These are phyloP conservation scores for Macropis europaea DNA, from an alignment of 2,888 invertebrate genomes.

Conservation along the genomic window DNA sequence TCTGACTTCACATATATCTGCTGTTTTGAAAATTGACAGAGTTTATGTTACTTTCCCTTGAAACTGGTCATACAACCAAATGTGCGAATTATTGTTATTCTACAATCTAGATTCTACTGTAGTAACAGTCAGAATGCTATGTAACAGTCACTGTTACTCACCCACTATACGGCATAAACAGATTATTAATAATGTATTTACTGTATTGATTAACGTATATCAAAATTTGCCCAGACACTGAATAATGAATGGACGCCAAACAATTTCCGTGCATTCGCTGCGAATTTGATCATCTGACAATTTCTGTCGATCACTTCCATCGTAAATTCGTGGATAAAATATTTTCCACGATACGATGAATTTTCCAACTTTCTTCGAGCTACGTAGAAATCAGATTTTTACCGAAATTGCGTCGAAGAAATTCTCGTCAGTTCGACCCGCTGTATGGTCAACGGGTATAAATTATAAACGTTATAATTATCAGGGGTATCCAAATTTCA, in stretches of 20 bases:
- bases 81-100: no score
- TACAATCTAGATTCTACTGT: no score
- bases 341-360: no score
- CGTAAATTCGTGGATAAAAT: neutral
- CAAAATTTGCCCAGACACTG: slow-evolving; percentile 20
- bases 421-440: neutral
- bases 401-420: neutral
- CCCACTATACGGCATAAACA: slow-evolving; percentile 10
- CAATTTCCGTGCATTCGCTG: neutral
- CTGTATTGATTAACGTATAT: slow-evolving; percentile 22
- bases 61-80: no score
- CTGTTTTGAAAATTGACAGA: no score
- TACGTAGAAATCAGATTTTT: neutral
- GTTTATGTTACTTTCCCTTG: no score
- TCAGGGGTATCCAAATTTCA: slow-evolving; percentile 35
- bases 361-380: neutral
- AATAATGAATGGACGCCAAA: slow-evolving; percentile 21
- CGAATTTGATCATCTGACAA: neutral
- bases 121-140: neutral
- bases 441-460: neutral
- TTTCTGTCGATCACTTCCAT: neutral
- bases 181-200: slow-evolving; percentile 24
- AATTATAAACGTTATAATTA: slow-evolving; percentile 27
- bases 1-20: no score
- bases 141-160: neutral